Percentiles rank a stretch among this genome's conserved stretches.
Evolutionary conservation across 2,113 vertebrate genomes (phyloP).

Genomic region (Anguilla rostrata): DNA sequence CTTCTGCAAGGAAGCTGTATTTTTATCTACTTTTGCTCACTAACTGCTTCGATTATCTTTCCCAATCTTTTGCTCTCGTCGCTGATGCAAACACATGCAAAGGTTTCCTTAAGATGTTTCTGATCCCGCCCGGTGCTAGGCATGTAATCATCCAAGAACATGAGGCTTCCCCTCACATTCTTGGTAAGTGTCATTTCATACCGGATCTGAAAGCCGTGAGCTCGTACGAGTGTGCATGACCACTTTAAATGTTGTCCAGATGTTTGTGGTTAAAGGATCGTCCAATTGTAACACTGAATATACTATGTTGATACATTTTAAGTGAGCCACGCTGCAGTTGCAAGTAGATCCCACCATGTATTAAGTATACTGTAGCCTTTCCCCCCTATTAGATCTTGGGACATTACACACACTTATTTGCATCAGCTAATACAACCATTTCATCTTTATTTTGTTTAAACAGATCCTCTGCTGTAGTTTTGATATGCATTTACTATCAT

Average conservation of each 20-base stretch:
- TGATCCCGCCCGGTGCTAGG: constrained; percentile 93
- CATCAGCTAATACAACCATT: too few relatives aligned
- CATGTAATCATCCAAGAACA: constrained; percentile 97
- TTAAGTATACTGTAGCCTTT: neutral
- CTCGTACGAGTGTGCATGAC: neutral
- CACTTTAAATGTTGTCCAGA: constrained; percentile 14
- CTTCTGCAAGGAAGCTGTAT: constrained; percentile 61
- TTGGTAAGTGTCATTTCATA: constrained; percentile 84
- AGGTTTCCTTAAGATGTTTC: constrained; percentile 99
- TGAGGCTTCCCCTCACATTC: constrained; percentile 95
- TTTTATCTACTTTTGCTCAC: constrained; percentile 41
- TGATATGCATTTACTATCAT: too few relatives aligned
- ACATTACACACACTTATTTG: too few relatives aligned
- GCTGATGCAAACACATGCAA: constrained; percentile 69
- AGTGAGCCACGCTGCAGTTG: neutral
- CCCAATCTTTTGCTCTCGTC: constrained; percentile 63
- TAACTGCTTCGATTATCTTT: constrained; percentile 78
- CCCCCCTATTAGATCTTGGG: too few relatives aligned
- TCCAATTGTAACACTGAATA: neutral
- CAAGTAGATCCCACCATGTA: too few relatives aligned
- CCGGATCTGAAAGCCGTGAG: constrained; percentile 17
- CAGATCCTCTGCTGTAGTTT: too few relatives aligned
- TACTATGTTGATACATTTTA: too few relatives aligned
- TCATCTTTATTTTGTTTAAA: too few relatives aligned
- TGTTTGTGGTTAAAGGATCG: constrained; percentile 18